Evolutionary conservation across 23 tunicate genomes (phyloP), one percentile per base, ranked within the genome.

Genomic region (Styela clava): DNA sequence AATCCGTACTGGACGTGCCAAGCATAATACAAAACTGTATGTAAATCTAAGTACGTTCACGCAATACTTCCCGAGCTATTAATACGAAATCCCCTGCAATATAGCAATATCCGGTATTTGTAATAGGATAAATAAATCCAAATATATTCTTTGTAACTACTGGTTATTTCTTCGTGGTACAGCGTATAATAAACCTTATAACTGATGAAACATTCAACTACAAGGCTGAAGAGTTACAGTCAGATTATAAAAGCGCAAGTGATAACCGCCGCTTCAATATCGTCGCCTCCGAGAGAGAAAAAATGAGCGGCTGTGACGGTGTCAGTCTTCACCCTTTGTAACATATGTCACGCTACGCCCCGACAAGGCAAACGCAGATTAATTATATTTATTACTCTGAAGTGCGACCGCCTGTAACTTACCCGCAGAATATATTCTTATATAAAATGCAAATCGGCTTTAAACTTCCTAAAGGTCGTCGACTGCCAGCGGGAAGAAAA

Each of bases 1-100:
- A 67, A 67, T 67, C 71, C n/a, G n/a, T 25, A 29, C 31, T 67
- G 12, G 71, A 24, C 30, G 71, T 67, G 31, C 71, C 71, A 16
- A 67, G 71, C 71, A 67, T 67, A 67, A 19, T 67, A 67, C 71
- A 16, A 24, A 67, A 27, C 56, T 44, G 7, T 44, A 44, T 5
- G 7, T 44, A 44, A 12, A 7, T 44, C 12, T 44, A 44, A 44
- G 12, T 61, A 61, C 16, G 31, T 67, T 67, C 71, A 25, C 12
- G 71, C 2, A 24, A 44, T 44, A 44, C 12, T 44, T 12, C 7
- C 7, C 7, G 12, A 44, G 56, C 12, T 44, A 12, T 12, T 44
- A 44, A 12, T 44, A 12, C 12, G 7, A 44, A 12, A 44, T 44
- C 56, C 56, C 56, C 12, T 44, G n/a, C n/a, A 44, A 44, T 44